Base-by-base conservation (phyloP, 1,140 invertebrate species). In the Drosophila mauritiana region DNA sequence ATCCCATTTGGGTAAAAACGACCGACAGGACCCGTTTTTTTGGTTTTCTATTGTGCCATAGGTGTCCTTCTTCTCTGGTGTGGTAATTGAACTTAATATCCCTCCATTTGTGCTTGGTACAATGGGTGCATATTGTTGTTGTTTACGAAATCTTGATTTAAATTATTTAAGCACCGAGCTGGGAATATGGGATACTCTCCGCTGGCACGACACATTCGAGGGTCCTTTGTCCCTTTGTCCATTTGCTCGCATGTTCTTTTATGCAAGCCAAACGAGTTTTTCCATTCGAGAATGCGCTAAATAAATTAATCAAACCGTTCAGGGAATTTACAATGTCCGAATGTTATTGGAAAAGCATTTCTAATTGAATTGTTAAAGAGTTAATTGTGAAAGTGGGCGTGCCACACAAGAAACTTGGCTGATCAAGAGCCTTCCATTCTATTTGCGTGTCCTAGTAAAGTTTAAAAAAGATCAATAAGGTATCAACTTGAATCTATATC, bases 281-380 rank as follows among this genome's bases (percentile, higher is more conserved):
- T 12, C 61, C 48, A 54, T 22, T 34, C 40, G 34, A 46, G 58
- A 59, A 80, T 46, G 73, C 46, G 67, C 68, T 58, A 64, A 70
- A 81, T 86, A 81, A 85, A 85, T 85, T 85, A 85, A 81, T 86
- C 68, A 82, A 58, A 52, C 22, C 62, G 40, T 43, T 62, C 22
- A 13, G 61, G 42, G 58, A 80, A 43, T 80, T 80, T 63, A 67
- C 65, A 80, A 80, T 74, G 63, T 64, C 17, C 61, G 31, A 67
- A 52, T 68, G 59, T 36, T 68, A 68, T 65, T 68, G 64, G 46
- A 65, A 68, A 53, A 55, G 17, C 40, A 48, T 55, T 43, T 73
- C 43, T 27, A 74, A 52, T 54, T 70, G 53, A 70, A 58, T 70
- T 45, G 20, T 40, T 51, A 20, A 34, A 13, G 3, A 51, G 59